Evolutionary conservation across 2,888 invertebrate genomes (phyloP), one percentile per base, ranked within the genome.

Genomic region (Dorcus hopei): DNA sequence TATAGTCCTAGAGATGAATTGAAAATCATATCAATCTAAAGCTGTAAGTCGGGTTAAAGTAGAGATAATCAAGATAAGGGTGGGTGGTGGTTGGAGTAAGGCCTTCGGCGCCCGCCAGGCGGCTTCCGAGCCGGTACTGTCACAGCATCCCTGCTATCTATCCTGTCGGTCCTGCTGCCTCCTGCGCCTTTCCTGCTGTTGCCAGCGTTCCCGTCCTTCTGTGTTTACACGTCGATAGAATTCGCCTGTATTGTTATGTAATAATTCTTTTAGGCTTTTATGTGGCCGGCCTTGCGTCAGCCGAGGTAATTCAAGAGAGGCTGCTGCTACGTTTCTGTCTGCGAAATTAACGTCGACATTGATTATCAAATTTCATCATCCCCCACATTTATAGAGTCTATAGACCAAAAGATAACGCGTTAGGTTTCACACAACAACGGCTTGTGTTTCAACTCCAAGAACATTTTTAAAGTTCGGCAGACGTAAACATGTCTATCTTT

Each of bases 51-150:
- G 45, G 45, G 41, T 41, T 11, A 41, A 11, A 45, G 45, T 45
- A 19, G 47, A 57, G 57, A 63, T 63, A 63, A 63, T 63, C 61
- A 59, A 59, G 63, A 62, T 62, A 52, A 48, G 61, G 62, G 54
- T 49, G 57, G 51, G 56, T 49, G 61, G 63, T 59, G 54, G 54
- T 56, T 42, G 59, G 55, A 53, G 57, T 38, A 57, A 63, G 61
- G 62, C 64, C 58, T 63, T 51, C 61, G 66, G 66, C 67, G 65
- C 66, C 68, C 67, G 63, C 60, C 66, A 61, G 67, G 55, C 65
- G 64, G 66, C 60, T 65, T 65, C 66, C 66, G 47, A 55, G 45
- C 52, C 52, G 57, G 59, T 65, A 64, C 64, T 63, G 53, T 53
- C 65, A 63, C 64, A 63, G 64, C 67, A 62, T 64, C 69, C 65